phyloP scores from a whole-genome alignment of 2,888 invertebrate genomes.

The Alviniconcha strummeri region DNA sequence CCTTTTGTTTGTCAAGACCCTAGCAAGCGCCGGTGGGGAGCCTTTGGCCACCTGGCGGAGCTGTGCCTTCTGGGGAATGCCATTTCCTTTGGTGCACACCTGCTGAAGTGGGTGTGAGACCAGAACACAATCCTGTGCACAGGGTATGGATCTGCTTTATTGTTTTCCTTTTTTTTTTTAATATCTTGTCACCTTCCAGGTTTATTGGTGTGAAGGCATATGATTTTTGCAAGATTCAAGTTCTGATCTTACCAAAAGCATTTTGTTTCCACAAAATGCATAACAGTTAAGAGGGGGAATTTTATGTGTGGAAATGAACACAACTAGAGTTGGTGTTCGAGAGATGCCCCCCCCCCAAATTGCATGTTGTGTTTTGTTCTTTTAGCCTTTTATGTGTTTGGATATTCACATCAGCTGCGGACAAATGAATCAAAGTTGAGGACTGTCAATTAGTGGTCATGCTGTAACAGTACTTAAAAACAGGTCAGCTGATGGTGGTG shows the following conservation, averaged over 20 bases:
- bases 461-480: too few species aligned
- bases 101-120: slow-evolving; percentile 40
- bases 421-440: too few species aligned
- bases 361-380: too few species aligned
- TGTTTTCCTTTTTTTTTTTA: not conserved
- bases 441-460: too few species aligned
- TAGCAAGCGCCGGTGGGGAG: slow-evolving; percentile 56
- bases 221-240: not conserved
- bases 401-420: too few species aligned
- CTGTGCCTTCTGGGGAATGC: slow-evolving; percentile 54
- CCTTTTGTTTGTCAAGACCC: slow-evolving; percentile 46
- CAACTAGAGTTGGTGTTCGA: too few species aligned
- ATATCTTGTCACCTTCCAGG: not conserved
- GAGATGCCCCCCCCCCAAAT: too few species aligned
- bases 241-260: not conserved
- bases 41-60: slow-evolving; percentile 48
- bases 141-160: not conserved
- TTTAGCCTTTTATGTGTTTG: too few species aligned
- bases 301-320: too few species aligned
- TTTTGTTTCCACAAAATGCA: not conserved
- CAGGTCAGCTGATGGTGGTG: too few species aligned
- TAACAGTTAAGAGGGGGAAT: not conserved
- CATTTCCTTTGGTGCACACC: slow-evolving; percentile 52
- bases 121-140: not conserved
- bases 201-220: not conserved